Percentiles rank a stretch among this genome's conserved stretches.
Conservation (phyloP, 2,888 invertebrate species). For the Aphodius granarius region DNA sequence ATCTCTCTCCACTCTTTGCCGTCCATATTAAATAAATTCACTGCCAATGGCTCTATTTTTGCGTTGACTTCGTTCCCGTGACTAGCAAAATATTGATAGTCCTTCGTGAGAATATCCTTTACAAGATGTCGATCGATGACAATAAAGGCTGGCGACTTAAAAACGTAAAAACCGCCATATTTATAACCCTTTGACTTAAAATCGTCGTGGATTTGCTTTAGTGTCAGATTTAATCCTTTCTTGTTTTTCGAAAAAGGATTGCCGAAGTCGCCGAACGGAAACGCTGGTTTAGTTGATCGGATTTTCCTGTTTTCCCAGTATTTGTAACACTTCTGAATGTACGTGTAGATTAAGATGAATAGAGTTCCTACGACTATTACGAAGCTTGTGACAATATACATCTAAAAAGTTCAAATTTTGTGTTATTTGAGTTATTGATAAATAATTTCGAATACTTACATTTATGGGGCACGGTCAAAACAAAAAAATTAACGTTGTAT, state of each 20-base stretch:
- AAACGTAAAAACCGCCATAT: conserved; percentile 15
- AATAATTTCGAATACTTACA: too few relatives aligned
- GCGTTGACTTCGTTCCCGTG: conserved; percentile 51
- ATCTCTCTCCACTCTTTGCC: conserved; percentile 19
- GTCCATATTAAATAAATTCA: conserved; percentile 20
- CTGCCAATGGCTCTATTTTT: conserved; percentile 16
- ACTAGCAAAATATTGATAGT: conserved; percentile 62
- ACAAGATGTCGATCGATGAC: conserved; percentile 25
- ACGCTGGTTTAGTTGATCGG: conserved; percentile 2
- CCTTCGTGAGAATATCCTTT: conserved; percentile 57
- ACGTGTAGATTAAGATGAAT: background rate
- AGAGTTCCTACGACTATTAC: background rate
- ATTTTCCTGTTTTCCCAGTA: conserved; percentile 23
- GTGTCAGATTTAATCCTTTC: background rate
- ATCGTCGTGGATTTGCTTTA: conserved; percentile 17
- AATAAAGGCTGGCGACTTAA: conserved; percentile 31
- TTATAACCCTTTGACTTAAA: background rate
- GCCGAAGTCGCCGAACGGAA: conserved; percentile 20
- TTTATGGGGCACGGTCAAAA: too few relatives aligned
- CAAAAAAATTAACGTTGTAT: background rate
- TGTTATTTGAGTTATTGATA: too few relatives aligned
- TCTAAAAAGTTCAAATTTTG: background rate
- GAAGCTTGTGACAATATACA: background rate
- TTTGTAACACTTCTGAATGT: conserved; percentile 18
- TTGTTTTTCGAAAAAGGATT: conserved; percentile 1